Evolutionary conservation across 2,113 vertebrate genomes (phyloP).

Genomic region (Monopterus albus): DNA sequence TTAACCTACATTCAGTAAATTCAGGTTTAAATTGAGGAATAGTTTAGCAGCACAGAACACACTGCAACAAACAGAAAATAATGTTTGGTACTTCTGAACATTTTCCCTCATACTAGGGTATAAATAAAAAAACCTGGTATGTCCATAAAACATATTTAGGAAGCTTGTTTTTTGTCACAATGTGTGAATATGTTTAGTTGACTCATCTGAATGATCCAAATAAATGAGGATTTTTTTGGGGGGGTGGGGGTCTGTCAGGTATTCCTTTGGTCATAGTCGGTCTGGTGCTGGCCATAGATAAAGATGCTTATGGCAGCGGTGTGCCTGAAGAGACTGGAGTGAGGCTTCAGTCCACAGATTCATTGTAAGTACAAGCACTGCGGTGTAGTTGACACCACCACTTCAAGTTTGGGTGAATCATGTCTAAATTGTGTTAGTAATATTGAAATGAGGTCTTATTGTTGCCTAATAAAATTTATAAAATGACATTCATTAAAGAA

Average conservation of each 20-base stretch:
- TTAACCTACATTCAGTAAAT: no score
- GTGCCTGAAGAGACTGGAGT: not conserved
- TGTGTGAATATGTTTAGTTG: not conserved
- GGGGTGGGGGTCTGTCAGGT: constrained; percentile 83
- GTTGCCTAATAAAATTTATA: not conserved
- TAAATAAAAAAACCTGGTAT: no score
- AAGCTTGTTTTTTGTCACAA: no score
- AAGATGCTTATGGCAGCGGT: constrained; percentile 82
- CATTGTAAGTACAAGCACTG: constrained; percentile 83
- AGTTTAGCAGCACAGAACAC: no score
- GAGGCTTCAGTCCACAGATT: constrained; percentile 31
- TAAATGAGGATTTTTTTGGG: not conserved
- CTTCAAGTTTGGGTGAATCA: not conserved
- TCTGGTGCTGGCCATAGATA: constrained; percentile 81
- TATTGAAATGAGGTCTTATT: not conserved
- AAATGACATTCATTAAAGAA: no score
- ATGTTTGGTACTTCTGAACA: no score
- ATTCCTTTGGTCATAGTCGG: constrained; percentile 85
- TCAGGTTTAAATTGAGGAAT: no score
- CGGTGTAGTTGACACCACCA: not conserved
- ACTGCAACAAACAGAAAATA: no score
- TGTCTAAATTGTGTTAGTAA: not conserved
- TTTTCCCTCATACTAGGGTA: no score
- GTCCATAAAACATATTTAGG: no score
- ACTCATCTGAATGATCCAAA: not conserved